A percentile compares a stretch with the other conserved stretches of the same genome.
Evolutionary conservation across 2,113 vertebrate species (phyloP).

Genomic region (Oenanthe melanoleuca): DNA sequence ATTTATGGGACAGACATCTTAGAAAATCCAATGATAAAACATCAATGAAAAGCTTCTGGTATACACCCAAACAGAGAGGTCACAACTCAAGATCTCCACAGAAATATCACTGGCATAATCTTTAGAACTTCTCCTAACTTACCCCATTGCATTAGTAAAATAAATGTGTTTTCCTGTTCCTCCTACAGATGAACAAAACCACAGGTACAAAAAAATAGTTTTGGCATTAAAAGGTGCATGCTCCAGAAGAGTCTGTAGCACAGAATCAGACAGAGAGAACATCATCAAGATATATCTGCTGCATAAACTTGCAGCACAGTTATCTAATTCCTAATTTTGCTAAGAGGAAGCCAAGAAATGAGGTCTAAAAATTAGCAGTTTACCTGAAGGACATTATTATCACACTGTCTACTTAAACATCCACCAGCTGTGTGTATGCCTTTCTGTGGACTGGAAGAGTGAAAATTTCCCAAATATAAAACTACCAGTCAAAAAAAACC

Average conservation of each 20-base stretch:
- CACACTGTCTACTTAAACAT: not conserved
- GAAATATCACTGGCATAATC: not conserved
- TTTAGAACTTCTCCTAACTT: not conserved
- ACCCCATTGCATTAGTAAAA: not conserved
- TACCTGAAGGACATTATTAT: not conserved
- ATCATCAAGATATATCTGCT: not conserved
- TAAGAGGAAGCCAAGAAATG: not conserved
- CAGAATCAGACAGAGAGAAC: not conserved
- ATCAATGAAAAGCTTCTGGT: not conserved
- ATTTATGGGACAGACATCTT: not conserved
- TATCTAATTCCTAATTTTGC: not conserved
- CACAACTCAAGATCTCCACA: not conserved
- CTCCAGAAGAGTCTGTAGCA: not conserved
- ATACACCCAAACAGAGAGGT: not conserved
- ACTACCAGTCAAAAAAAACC: not conserved
- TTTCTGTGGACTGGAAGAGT: not conserved
- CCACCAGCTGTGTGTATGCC: not conserved
- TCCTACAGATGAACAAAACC: not conserved
- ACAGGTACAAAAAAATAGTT: not conserved
- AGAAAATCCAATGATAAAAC: not conserved
- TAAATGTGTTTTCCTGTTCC: not conserved
- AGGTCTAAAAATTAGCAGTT: not conserved
- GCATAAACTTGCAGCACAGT: not conserved
- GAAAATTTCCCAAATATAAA: not conserved
- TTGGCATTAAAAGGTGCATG: not conserved